Percentiles rank a stretch among this genome's conserved stretches.
Conservation (phyloP, 2,888 invertebrate genomes). For the Glaucopsyche alexis region DNA sequence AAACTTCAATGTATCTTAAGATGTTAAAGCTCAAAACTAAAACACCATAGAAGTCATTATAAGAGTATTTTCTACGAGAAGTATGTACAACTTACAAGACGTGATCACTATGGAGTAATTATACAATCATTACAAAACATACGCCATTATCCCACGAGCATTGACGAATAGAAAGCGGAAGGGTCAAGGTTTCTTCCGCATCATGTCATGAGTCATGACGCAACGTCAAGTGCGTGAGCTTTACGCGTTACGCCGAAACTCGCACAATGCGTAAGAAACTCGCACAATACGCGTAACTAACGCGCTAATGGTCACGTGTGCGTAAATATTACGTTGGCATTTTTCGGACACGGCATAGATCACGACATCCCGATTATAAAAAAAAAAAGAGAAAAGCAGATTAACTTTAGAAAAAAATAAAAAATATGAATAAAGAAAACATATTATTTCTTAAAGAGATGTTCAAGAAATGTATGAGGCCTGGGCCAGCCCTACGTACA, state of each 20-base stretch:
- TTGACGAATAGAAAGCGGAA: constrained; percentile 16
- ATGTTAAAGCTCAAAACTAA: no score
- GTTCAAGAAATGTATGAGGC: no score
- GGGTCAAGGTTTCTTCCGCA: constrained; percentile 21
- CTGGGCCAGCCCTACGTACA: no score
- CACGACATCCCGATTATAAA: no score
- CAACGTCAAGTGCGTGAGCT: constrained; percentile 13
- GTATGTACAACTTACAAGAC: not conserved
- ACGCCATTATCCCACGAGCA: constrained; percentile 2
- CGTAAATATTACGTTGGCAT: not conserved
- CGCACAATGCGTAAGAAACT: not conserved
- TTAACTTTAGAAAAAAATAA: no score
- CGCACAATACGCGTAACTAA: constrained; percentile 13
- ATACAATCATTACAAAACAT: constrained; percentile 15
- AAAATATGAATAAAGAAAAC: no score
- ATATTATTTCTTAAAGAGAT: no score
- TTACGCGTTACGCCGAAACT: constrained; percentile 6
- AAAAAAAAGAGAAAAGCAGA: no score
- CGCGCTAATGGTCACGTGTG: not conserved
- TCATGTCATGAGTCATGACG: constrained; percentile 9
- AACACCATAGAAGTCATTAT: no score
- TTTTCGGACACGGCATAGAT: not conserved
- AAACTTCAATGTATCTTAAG: no score
- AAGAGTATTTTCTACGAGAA: no score
- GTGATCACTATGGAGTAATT: not conserved